Evolutionary conservation across 2,797 vertebrate genomes (phyloP), one percentile per base, ranked within the genome.

Genomic region (Glyptemys insculpta): DNA sequence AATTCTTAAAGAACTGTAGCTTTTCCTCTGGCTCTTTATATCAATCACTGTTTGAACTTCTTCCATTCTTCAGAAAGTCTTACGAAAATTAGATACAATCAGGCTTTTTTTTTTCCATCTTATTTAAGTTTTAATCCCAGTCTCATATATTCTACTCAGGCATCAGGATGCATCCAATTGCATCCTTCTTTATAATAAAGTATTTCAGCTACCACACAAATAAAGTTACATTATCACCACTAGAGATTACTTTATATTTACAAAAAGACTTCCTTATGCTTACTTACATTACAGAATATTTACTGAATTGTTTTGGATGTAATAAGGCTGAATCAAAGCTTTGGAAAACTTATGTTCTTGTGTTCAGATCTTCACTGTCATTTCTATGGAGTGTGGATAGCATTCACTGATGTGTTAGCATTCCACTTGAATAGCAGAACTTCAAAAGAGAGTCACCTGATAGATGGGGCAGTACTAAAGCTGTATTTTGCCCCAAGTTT

Each of bases 1-100:
- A 50, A 37, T 54, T 92, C 53, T 56, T 37, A 83, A 88, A 76
- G 4, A 62, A 44, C 31, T 74, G 6, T 90, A 85, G 16, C 41
- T 90, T 53, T 80, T 85, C 54, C 65, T 92, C n/a, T 87, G 41
- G n/a, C 50, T 92, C 34, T 94, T 88, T 53, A 79, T 72, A 82
- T 85, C 8, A 82, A 79, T 85, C 7, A 79, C 23, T 10, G 44
- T 85, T 83, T 50, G 88, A 91, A 65, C 34, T 62, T 90, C 12
- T n/a, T 76, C 7, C 1, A 1, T n/a, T 76, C 29, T 83, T 81
- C 15, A 78, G 19, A 78, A 86, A 65, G 76, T 5, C 19, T 83
- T 76, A 83, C 23, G 50, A 91, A 15, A 76, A 83, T 88, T 88
- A 86, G 34, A 53, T 83, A 88, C 59, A 34, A 31, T 56, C 0